Percentiles rank a stretch among this genome's conserved stretches.
Conservation (phyloP, 2,888 invertebrate genomes). For the Crepidodera aurea region DNA sequence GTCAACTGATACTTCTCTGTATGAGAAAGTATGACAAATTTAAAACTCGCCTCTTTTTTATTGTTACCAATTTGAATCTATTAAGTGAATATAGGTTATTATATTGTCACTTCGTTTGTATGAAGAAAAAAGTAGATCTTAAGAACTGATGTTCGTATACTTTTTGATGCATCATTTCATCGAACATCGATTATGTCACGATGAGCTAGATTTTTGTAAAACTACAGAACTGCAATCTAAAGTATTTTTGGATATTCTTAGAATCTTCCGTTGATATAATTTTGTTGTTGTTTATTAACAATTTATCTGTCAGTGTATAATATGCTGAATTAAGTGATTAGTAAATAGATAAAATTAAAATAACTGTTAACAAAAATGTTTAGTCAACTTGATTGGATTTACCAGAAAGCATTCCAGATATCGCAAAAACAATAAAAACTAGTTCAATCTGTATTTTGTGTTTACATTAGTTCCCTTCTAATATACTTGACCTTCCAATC, state of each 20-base stretch:
- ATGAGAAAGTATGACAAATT: too few species aligned
- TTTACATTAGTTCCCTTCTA: constrained; percentile 19
- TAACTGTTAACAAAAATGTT: not conserved
- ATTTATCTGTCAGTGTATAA: not conserved
- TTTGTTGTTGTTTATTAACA: not conserved
- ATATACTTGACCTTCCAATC: constrained; percentile 29
- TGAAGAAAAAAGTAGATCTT: too few species aligned
- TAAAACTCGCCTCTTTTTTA: constrained; percentile 4
- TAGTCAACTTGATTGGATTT: not conserved
- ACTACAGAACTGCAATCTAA: too few species aligned
- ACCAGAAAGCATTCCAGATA: not conserved
- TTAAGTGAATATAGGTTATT: constrained; percentile 18
- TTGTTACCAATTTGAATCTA: constrained; percentile 21
- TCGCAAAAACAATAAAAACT: not conserved
- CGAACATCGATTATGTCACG: too few species aligned
- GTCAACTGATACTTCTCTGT: too few species aligned
- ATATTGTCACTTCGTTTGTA: not conserved
- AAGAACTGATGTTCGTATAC: too few species aligned
- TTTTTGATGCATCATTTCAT: too few species aligned
- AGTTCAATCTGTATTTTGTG: not conserved
- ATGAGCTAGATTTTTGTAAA: too few species aligned
- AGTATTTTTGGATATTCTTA: too few species aligned
- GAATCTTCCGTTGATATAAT: not conserved
- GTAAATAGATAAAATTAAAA: constrained; percentile 1
- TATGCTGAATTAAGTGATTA: not conserved